Evolutionary conservation across 2,888 invertebrate species (phyloP).

Genomic region (Steinernema hermaphroditum): DNA sequence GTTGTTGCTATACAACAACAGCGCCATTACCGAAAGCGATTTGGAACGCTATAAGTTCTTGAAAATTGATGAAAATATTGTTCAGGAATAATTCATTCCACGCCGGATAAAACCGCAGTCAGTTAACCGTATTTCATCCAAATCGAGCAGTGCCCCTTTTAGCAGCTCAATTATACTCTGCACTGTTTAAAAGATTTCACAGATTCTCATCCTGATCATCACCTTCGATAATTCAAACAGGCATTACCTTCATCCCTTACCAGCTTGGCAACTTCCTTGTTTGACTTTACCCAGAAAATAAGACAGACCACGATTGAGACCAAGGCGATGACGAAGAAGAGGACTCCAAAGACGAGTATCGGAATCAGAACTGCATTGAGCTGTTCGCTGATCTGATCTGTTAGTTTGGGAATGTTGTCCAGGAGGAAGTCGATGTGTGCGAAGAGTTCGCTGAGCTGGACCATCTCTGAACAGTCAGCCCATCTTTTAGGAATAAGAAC

Average conservation of each 20-base stretch:
- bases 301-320: not conserved
- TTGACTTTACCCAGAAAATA: not conserved
- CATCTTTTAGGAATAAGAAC: not conserved
- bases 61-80: no score
- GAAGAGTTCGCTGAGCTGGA: conserved; percentile 10
- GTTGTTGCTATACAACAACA: no score
- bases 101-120: no score
- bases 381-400: not conserved
- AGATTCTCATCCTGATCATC: no score
- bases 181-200: no score
- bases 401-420: conserved; percentile 1
- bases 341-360: not conserved
- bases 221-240: no score
- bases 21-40: no score
- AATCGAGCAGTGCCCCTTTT: no score
- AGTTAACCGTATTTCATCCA: no score
- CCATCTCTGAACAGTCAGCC: not conserved
- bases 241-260: not conserved
- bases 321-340: not conserved
- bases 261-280: not conserved
- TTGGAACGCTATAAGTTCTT: no score
- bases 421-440: conserved; percentile 21
- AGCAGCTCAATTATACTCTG: no score
- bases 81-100: no score
- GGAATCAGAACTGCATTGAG: not conserved